Evolutionary conservation across 2,888 invertebrate genomes (phyloP), one percentile per base, ranked within the genome.

Genomic region (Drosophila macrothrix): DNA sequence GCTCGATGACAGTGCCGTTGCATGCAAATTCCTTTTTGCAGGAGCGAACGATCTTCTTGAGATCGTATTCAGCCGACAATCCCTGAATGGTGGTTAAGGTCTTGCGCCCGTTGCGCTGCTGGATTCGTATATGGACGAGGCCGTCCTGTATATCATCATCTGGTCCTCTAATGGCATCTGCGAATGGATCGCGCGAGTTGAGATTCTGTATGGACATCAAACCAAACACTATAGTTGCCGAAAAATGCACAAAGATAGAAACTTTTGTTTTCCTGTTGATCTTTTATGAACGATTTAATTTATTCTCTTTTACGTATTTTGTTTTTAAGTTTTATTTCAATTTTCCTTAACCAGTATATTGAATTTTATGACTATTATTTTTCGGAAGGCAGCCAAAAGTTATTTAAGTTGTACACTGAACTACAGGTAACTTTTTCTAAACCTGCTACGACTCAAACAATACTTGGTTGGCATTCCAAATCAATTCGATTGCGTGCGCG

Each of bases 11-110:
- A 93, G 99, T 99, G 94, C 99, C 99, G 96, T 99, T 99, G 96
- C 99, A 99, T 93, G 99, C 99, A 95, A 99, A 99, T 95, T 99
- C 99, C 96, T 98, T 98, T 96, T 98, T 99, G 96, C 99, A 99
- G 95, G 98, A 98, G 95, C 99, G 97, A 92, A 99, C 99, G 94
- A 99, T 99, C 95, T 99, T 99, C 95, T 99, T 99, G 95, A 99
- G 95, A 96, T 99, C 99, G 97, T 99, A 99, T 95, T 97, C 97
- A 92, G 97, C 95, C 92, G 98, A 97, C 91, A 98, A 96, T 92
- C 98, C 99, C 95, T 99, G 99, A 91, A 99, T 98, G 93, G 99
- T 99, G 92, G 99, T 99, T 95, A 99, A 95, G 94, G 99, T 99
- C 95, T 99, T 99, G 91, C 99, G 97, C 94, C 99, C 99, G 96